These are phyloP conservation scores for Chrysina gloriosa DNA, from an alignment of 2,888 invertebrate genomes.

Conservation along the genomic window DNA sequence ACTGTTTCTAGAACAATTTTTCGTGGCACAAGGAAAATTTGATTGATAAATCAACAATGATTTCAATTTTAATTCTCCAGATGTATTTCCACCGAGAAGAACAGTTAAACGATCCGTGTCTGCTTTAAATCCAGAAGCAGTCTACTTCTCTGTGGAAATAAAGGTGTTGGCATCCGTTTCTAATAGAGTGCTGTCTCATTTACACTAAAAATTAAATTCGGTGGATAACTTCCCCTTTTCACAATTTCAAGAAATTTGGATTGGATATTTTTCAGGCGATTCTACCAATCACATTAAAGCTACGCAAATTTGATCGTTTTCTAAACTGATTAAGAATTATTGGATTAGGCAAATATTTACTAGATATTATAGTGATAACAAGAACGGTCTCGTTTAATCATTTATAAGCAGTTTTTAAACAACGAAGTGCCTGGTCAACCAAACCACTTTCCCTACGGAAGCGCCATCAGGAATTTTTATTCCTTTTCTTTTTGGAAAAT, in stretches of 20 bases:
- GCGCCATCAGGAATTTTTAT: too few species aligned
- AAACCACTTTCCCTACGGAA: too few species aligned
- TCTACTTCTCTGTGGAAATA: neutral
- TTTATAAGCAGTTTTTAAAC: too few species aligned
- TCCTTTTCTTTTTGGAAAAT: too few species aligned
- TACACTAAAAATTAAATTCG: conserved; percentile 4
- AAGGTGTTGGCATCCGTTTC: conserved; percentile 1
- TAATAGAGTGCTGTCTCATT: conserved; percentile 3
- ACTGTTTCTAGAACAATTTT: neutral
- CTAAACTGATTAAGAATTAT: too few species aligned
- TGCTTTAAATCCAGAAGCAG: conserved; percentile 10
- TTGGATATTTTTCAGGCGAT: neutral
- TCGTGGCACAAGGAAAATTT: neutral
- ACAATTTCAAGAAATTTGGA: neutral
- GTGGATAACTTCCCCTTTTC: neutral
- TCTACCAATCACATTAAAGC: neutral
- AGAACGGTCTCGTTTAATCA: too few species aligned
- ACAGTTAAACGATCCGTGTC: neutral
- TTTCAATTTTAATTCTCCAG: conserved; percentile 1
- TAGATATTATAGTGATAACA: too few species aligned
- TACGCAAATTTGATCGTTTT: too few species aligned
- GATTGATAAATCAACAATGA: neutral
- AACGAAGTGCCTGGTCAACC: too few species aligned
- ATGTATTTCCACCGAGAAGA: neutral
- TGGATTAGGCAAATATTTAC: too few species aligned